phyloP scores from a whole-genome alignment of 2,113 vertebrate genomes.

The mouse (Mus musculus) region GRCm39 chr7:6059001-6059500 shows the following conservation, averaged over 20 bases:
- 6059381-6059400: background rate
- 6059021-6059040: no score
- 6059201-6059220: background rate
- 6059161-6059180: constrained; percentile 36
- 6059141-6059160: background rate
- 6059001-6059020: no score
- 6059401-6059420: background rate
- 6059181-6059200: background rate
- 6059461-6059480: background rate
- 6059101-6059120: no score
- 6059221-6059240: background rate
- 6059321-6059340: background rate
- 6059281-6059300: background rate
- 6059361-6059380: background rate
- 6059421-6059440: background rate
- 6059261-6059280: background rate
- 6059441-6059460: background rate
- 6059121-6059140: background rate
- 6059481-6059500: background rate
- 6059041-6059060: no score
- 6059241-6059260: background rate
- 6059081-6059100: no score
- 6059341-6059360: background rate
- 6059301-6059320: background rate
- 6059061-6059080: no score